These are phyloP conservation scores for Bombus waltoni DNA, from an alignment of 1,140 invertebrate species.

Conservation along the genomic window DNA sequence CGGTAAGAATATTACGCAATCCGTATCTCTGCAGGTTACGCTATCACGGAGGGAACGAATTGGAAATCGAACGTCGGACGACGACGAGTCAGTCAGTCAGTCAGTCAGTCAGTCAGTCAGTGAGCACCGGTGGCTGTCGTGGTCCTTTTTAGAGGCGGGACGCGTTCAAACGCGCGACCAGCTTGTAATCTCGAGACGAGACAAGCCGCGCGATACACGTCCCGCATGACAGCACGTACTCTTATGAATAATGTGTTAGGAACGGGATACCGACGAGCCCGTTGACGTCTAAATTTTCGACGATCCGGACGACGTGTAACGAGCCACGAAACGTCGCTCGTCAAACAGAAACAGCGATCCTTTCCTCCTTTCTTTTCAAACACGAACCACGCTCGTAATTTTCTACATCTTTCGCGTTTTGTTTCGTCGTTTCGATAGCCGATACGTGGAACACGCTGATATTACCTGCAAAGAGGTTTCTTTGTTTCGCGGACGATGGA, in stretches of 20 bases:
- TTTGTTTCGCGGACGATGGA: too few relatives aligned
- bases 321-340: neutral
- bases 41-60: neutral
- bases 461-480: too few relatives aligned
- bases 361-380: too few relatives aligned
- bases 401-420: too few relatives aligned
- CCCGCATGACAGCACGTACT: slow-evolving; percentile 24
- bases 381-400: too few relatives aligned
- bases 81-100: neutral
- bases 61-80: neutral
- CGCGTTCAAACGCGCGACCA: slow-evolving; percentile 1
- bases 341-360: too few relatives aligned
- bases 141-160: slow-evolving; percentile 33
- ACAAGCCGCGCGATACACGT: slow-evolving; percentile 42
- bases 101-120: neutral
- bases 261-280: slow-evolving; percentile 32
- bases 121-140: neutral
- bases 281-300: slow-evolving; percentile 47
- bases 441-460: too few relatives aligned
- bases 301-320: neutral
- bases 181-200: slow-evolving; percentile 51
- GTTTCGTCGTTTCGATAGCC: too few relatives aligned
- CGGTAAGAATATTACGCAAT: neutral
- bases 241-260: slow-evolving; percentile 51
- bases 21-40: neutral